Evolutionary conservation across 2,888 invertebrate species (phyloP), one percentile per base, ranked within the genome.

Genomic region (Tachystola acroxantha): DNA sequence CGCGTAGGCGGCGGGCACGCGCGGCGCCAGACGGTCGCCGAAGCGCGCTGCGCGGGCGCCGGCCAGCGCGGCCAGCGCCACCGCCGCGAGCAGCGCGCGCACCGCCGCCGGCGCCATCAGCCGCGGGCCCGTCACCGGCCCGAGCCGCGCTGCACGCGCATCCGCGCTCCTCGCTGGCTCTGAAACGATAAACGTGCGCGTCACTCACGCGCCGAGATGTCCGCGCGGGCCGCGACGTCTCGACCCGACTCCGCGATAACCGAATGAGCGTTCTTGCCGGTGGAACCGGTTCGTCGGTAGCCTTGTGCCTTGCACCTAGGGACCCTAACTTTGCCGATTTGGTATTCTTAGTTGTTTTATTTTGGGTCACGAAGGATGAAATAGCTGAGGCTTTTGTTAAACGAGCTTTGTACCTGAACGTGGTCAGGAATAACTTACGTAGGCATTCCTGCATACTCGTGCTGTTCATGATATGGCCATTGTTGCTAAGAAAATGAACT

Each of bases 241-340:
- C 58, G 59, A 60, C 64, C 63, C 50, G 46, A 60, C 64, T 64
- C 50, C 46, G 60, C 60, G 64, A 73, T 69, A 64, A 65, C 57
- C 67, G 68, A 74, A 76, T 73, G 74, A 75, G 77, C 73, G 71
- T 68, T 75, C 64, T 62, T 64, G n/a, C 60, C 64, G 47, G 62
- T 53, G 49, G 64, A 81, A 82, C 82, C 80, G 80, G 82, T 82
- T 79, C 59, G 49, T 47, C 64, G 59, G 64, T 64, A 64, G 70
- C 57, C 63, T 60, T 59, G 67, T 67, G 66, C 66, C 70, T 73
- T n/a, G n/a, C n/a, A n/a, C 51, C 68, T 74, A 73, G 75, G 72
- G 68, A 67, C 65, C 71, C 73, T 75, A 76, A 77, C 72, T 67
- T 74, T 64, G 67, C 65, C 64, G 70, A 76, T 77, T 79, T 70